These are phyloP conservation scores for Okapia johnstoni DNA, from an alignment of 2,113 vertebrate species.

Conservation along the genomic window DNA sequence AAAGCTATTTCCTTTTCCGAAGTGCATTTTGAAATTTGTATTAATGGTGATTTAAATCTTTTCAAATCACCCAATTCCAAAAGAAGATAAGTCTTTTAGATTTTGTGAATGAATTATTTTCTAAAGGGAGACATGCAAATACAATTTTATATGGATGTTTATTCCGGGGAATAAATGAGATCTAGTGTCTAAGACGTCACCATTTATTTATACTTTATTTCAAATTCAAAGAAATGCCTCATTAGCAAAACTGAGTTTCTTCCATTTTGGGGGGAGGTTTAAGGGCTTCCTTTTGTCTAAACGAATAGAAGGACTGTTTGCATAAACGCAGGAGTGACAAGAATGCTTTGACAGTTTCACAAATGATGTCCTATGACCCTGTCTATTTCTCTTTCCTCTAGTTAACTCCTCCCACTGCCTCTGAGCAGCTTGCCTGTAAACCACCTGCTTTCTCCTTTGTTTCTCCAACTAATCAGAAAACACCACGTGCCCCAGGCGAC, in stretches of 20 bases:
- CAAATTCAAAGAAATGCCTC: not conserved
- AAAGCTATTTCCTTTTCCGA: slow-evolving; percentile 3
- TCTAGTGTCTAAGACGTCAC: not conserved
- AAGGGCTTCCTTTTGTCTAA: slow-evolving; percentile 35
- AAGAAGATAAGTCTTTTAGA: not conserved
- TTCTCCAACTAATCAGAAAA: slow-evolving; percentile 82
- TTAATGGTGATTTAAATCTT: not conserved
- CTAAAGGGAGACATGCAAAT: not conserved
- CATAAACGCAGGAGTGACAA: slow-evolving; percentile 18
- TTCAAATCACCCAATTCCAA: not conserved
- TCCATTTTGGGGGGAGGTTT: not conserved
- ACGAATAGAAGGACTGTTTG: slow-evolving; percentile 1
- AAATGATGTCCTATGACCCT: slow-evolving; percentile 70
- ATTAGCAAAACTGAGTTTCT: not conserved
- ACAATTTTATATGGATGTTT: not conserved
- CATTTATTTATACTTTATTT: not conserved
- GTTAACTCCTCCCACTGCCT: slow-evolving; percentile 82
- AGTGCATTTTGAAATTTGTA: slow-evolving; percentile 23
- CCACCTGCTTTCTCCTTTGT: slow-evolving; percentile 80
- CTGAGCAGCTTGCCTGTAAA: slow-evolving; percentile 83
- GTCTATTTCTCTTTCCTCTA: slow-evolving; percentile 79
- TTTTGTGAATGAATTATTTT: not conserved
- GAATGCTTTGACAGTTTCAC: slow-evolving; percentile 46
- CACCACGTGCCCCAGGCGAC: slow-evolving; percentile 63
- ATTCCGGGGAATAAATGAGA: not conserved